A percentile compares a stretch with the other conserved stretches of the same genome.
phyloP scores from a whole-genome alignment of 2,888 invertebrate species.

The Orchestes rusci region DNA sequence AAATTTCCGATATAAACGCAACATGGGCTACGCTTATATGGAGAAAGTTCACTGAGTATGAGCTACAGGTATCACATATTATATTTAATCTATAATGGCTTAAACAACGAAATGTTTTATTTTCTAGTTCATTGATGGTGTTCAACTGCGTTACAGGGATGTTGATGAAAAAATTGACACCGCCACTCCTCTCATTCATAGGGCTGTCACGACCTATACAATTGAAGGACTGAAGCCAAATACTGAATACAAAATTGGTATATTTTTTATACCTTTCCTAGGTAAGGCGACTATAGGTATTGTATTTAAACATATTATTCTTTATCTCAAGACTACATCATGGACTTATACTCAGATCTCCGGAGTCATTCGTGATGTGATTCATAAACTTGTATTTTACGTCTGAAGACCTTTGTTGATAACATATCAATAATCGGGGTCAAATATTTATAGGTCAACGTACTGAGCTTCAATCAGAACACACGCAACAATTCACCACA shows the following conservation, averaged over 20 bases:
- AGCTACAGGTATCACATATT: conserved; percentile 45
- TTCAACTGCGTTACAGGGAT: conserved; percentile 80
- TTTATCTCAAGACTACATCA: too few relatives aligned
- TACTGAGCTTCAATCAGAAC: conserved; percentile 69
- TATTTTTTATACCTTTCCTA: conserved; percentile 77
- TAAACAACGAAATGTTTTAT: conserved; percentile 3
- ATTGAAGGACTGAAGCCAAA: conserved; percentile 72
- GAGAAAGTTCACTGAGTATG: conserved; percentile 74
- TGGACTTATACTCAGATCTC: too few relatives aligned
- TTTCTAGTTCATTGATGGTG: conserved; percentile 72
- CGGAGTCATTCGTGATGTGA: too few relatives aligned
- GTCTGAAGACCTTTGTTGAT: not conserved
- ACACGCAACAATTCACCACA: conserved; percentile 63
- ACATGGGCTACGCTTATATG: conserved; percentile 73
- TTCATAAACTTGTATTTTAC: conserved; percentile 1
- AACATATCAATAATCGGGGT: too few relatives aligned
- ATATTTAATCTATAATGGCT: too few relatives aligned
- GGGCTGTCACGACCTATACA: conserved; percentile 69
- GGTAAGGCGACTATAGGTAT: conserved; percentile 37
- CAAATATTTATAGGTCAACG: conserved; percentile 50
- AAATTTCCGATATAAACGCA: conserved; percentile 67
- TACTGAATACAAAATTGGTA: conserved; percentile 73
- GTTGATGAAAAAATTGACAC: conserved; percentile 75
- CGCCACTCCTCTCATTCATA: conserved; percentile 77
- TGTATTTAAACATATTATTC: not conserved